These are phyloP conservation scores for Pangasianodon gigas DNA, from an alignment of 2,113 vertebrate species.

Conservation along the genomic window DNA sequence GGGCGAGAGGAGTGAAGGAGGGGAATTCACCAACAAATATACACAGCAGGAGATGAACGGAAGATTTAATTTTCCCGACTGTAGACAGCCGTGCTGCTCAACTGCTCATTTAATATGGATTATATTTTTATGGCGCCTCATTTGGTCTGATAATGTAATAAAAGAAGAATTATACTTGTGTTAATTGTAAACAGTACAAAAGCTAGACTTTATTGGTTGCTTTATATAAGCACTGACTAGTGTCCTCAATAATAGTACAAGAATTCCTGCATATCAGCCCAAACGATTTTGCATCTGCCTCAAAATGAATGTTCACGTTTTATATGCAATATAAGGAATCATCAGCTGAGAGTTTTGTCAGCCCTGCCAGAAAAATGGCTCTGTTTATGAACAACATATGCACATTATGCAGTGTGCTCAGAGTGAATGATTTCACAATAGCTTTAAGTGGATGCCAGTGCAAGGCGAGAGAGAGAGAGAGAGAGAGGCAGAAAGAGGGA, in stretches of 20 bases:
- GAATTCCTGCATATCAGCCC: not conserved
- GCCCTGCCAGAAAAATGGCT: constrained; percentile 3
- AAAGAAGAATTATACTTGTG: constrained; percentile 36
- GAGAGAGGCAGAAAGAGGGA: not conserved
- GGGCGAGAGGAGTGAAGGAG: constrained; percentile 38
- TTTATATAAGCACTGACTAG: not conserved
- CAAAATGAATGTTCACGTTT: not conserved
- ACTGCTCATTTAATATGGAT: constrained; percentile 59
- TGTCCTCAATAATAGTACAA: not conserved
- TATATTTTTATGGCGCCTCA: constrained; percentile 22
- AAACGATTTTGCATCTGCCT: not conserved
- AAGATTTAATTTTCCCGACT: constrained; percentile 59
- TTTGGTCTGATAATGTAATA: constrained; percentile 33
- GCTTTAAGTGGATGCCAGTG: constrained; percentile 15
- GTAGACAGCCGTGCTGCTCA: constrained; percentile 49
- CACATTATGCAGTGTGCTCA: constrained; percentile 1
- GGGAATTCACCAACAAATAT: constrained; percentile 56
- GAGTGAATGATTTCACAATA: constrained; percentile 34
- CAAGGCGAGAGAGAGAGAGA: not conserved
- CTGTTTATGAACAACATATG: constrained; percentile 32
- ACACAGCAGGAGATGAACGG: constrained; percentile 50
- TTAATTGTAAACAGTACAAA: constrained; percentile 39
- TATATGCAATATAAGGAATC: constrained; percentile 11
- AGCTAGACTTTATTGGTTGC: constrained; percentile 4
- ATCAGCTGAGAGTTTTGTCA: constrained; percentile 15